Base-by-base conservation (phyloP, 2,113 vertebrate genomes). In the Eulemur rufifrons region DNA sequence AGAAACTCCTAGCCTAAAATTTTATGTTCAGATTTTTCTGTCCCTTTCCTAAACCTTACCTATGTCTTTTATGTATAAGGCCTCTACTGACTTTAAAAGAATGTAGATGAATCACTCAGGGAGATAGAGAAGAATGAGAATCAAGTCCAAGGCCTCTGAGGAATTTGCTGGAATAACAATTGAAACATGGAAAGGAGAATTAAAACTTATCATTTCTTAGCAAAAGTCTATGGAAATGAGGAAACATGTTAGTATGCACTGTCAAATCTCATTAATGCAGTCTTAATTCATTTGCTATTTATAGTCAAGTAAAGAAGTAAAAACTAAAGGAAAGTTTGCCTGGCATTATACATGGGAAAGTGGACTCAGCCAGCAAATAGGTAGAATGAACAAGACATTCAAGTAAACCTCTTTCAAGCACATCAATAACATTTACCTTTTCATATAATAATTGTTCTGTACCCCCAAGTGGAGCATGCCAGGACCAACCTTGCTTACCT, bases 81-180 rank as follows among this genome's bases (percentile, higher is more conserved):
- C 23, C 47, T 85, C 66, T 56, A n/a, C 25, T 23, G 74, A 66
- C 76, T 96, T 95, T 93, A 96, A 81, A 96, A 80, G 71, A 82
- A 59, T 45, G 18, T 20, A 77, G 85, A 84, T 66, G 74, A 97
- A 64, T 94, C 74, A 85, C 47, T 82, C 25, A 45, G 73, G n/a
- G 20, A 87, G 59, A 87, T 13, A 87, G 27, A 94, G 81, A 89
- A 73, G 29, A 85, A 45, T 63, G 56, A 84, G 20, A 96, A 66
- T 81, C 42, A 37, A 77, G 34, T 63, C 63, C 85, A 54, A 92
- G 14, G 59, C 32, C 80, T 63, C 56, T 59, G 63, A 92, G 27
- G 9, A 87, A 87, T 68, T 92, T 61, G 32, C 66, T 66, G 37
- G 45, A 90, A 94, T 77, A 88, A 18, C 17, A 94, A 94, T 27